phyloP scores from a whole-genome alignment of 2,888 invertebrate genomes.

The Bimastos eiseni region DNA sequence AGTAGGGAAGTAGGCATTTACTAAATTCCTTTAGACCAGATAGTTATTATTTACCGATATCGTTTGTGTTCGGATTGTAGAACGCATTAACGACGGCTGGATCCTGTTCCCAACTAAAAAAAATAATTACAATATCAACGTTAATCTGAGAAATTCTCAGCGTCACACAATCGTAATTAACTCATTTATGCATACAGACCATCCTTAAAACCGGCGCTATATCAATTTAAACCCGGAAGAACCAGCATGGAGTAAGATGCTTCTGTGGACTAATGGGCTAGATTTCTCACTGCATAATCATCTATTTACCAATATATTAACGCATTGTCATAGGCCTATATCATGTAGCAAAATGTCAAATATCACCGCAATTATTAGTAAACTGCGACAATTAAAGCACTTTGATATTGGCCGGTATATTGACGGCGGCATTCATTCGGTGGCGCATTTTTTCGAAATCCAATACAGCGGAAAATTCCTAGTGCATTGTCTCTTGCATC shows the following conservation, averaged over 20 bases:
- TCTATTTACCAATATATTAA: background rate
- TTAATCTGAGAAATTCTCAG: background rate
- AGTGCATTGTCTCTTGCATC: too few relatives aligned
- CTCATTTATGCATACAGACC: background rate
- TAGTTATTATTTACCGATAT: constrained; percentile 68
- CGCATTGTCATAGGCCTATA: background rate
- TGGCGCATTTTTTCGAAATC: too few relatives aligned
- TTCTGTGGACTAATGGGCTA: background rate
- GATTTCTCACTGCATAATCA: background rate
- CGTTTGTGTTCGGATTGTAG: constrained; percentile 88
- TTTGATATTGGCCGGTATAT: too few relatives aligned
- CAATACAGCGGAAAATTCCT: too few relatives aligned
- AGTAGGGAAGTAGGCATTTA: too few relatives aligned
- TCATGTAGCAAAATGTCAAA: background rate
- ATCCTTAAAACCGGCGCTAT: background rate
- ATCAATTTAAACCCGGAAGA: background rate
- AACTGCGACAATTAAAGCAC: too few relatives aligned
- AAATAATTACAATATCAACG: too few relatives aligned
- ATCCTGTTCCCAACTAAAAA: constrained; percentile 54
- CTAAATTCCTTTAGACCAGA: background rate
- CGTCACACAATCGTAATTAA: background rate
- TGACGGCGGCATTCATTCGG: too few relatives aligned
- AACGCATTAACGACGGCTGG: constrained; percentile 80
- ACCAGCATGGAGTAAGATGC: background rate
- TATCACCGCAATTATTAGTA: background rate